Evolutionary conservation across 2,113 vertebrate species (phyloP).

Genomic region (Leptodactylus fuscus): DNA sequence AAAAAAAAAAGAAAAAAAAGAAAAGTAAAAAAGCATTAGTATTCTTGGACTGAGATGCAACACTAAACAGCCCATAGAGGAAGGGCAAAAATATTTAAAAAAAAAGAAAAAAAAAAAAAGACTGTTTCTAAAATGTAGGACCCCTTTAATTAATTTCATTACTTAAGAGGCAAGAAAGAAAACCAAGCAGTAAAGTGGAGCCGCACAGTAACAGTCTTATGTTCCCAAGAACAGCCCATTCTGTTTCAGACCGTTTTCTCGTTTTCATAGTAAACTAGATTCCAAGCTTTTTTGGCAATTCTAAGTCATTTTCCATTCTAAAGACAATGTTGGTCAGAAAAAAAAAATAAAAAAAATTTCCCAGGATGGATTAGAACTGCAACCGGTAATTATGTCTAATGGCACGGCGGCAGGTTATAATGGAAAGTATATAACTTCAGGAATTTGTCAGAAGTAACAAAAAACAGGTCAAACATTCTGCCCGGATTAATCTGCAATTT

Average conservation of each 20-base stretch:
- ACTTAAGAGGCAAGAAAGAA: not conserved
- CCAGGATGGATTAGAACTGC: constrained; percentile 20
- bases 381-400: constrained; percentile 48
- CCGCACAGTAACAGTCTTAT: not conserved
- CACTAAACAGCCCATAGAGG: too few relatives aligned
- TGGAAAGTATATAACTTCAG: constrained; percentile 8
- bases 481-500: not conserved
- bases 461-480: constrained; percentile 17
- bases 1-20: too few relatives aligned
- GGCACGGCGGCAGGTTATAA: constrained; percentile 20
- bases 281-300: constrained; percentile 34
- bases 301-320: constrained; percentile 7
- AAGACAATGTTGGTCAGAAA: constrained; percentile 23
- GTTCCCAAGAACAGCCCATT: not conserved
- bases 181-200: not conserved
- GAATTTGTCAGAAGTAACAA: constrained; percentile 23
- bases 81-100: too few relatives aligned
- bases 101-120: too few relatives aligned
- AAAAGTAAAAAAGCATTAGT: too few relatives aligned
- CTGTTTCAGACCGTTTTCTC: too few relatives aligned
- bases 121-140: too few relatives aligned
- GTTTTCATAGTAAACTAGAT: not conserved
- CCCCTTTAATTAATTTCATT: not conserved
- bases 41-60: too few relatives aligned
- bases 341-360: constrained; percentile 17